phyloP scores from a whole-genome alignment of 2,888 invertebrate species.

The Caenorhabditis sp. region DNA sequence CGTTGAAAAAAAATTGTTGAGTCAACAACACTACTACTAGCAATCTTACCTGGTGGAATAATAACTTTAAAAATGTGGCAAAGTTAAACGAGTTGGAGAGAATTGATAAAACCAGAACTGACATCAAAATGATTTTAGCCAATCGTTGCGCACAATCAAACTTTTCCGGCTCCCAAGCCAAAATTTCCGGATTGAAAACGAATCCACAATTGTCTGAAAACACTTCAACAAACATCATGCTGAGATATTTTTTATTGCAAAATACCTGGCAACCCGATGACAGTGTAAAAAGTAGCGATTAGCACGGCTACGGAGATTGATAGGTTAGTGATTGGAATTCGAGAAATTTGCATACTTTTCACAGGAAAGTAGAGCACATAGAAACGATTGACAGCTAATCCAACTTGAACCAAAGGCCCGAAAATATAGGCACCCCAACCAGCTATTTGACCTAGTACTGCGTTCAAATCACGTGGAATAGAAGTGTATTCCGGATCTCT shows the following conservation, averaged over 20 bases:
- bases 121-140: background rate
- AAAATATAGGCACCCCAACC: slow-evolving; percentile 51
- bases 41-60: slow-evolving; percentile 2
- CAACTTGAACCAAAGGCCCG: slow-evolving; percentile 33
- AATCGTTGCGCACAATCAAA: background rate
- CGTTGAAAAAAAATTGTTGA: too few relatives aligned
- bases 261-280: background rate
- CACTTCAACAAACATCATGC: background rate
- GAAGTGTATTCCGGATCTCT: slow-evolving; percentile 3
- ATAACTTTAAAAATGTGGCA: slow-evolving; percentile 29
- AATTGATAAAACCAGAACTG: slow-evolving; percentile 3
- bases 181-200: slow-evolving; percentile 27
- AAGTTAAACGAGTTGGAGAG: slow-evolving; percentile 34
- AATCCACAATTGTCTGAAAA: slow-evolving; percentile 28
- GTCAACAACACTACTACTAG: too few relatives aligned
- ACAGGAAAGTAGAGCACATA: slow-evolving; percentile 37
- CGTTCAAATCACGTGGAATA: slow-evolving; percentile 31
- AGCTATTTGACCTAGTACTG: slow-evolving; percentile 38
- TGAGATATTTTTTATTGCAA: background rate
- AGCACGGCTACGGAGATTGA: slow-evolving; percentile 15
- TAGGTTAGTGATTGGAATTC: slow-evolving; percentile 19
- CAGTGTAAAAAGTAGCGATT: slow-evolving; percentile 11
- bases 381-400: slow-evolving; percentile 35
- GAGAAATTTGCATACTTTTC: background rate
- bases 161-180: slow-evolving; percentile 27